Percentiles rank a stretch among this genome's conserved stretches.
phyloP scores from a whole-genome alignment of 2,113 vertebrate species.

The Patagioenas fasciata region DNA sequence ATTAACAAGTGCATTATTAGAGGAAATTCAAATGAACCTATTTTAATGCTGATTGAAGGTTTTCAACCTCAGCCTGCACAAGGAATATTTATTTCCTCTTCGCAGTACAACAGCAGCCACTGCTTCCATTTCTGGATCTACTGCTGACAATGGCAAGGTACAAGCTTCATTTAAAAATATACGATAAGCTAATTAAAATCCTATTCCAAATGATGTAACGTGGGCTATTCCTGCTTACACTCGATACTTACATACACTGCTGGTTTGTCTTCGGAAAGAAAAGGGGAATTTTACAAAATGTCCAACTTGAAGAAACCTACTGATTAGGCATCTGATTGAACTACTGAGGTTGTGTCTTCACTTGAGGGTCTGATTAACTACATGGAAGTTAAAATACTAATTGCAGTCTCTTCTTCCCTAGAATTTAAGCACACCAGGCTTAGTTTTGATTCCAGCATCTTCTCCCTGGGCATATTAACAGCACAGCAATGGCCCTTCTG shows the following conservation, averaged over 20 bases:
- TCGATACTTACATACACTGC: not conserved
- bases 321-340: not conserved
- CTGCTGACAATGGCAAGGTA: not conserved
- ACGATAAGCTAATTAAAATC: not conserved
- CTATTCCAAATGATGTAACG: not conserved
- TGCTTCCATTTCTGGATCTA: not conserved
- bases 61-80: constrained; percentile 19
- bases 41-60: constrained; percentile 65
- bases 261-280: not conserved
- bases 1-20: constrained; percentile 72
- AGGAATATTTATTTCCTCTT: constrained; percentile 14
- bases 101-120: not conserved
- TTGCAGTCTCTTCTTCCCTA: not conserved
- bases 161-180: not conserved
- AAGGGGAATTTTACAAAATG: not conserved
- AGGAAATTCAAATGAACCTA: constrained; percentile 67
- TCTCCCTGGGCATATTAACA: not conserved
- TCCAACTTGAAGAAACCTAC: not conserved
- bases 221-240: not conserved
- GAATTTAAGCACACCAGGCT: not conserved
- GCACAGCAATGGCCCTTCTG: not conserved
- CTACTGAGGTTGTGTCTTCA: not conserved
- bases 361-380: not conserved
- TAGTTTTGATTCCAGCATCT: not conserved
- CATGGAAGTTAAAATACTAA: not conserved